Evolutionary conservation across 2,797 vertebrate species (phyloP).

Genomic region (Chromis chromis): DNA sequence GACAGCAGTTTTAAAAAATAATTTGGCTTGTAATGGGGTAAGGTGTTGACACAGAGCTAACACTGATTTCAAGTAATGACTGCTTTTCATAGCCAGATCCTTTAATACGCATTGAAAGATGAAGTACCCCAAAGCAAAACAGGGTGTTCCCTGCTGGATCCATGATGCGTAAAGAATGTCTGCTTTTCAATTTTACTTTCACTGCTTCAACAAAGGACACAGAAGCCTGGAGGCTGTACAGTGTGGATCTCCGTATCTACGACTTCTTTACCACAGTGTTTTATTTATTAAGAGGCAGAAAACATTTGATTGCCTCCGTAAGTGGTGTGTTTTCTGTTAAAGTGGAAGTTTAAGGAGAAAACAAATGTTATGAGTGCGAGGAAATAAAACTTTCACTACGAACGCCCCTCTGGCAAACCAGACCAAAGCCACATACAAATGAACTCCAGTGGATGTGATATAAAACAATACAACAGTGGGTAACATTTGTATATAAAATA

Average conservation of each 20-base stretch:
- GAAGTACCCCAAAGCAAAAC: slow-evolving; percentile 39
- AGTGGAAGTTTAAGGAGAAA: slow-evolving; percentile 56
- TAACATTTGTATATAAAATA: slow-evolving; percentile 44
- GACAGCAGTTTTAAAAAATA: slow-evolving; percentile 65
- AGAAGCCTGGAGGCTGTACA: background rate
- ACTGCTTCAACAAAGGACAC: slow-evolving; percentile 8
- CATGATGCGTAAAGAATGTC: slow-evolving; percentile 44
- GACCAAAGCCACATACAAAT: slow-evolving; percentile 49
- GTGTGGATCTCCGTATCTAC: slow-evolving; percentile 3
- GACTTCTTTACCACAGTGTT: slow-evolving; percentile 4
- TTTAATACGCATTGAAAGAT: slow-evolving; percentile 64
- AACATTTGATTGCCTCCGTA: slow-evolving; percentile 53
- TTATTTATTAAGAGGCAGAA: slow-evolving; percentile 54
- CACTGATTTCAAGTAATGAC: slow-evolving; percentile 70
- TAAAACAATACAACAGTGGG: slow-evolving; percentile 47
- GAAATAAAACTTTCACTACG: slow-evolving; percentile 62
- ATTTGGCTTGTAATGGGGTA: slow-evolving; percentile 75
- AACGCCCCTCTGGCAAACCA: slow-evolving; percentile 38
- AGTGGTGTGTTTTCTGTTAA: slow-evolving; percentile 52
- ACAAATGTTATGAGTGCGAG: slow-evolving; percentile 63
- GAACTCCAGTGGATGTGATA: slow-evolving; percentile 34
- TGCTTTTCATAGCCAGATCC: slow-evolving; percentile 62
- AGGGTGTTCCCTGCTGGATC: slow-evolving; percentile 50
- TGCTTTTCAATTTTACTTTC: slow-evolving; percentile 46
- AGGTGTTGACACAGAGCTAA: slow-evolving; percentile 74